Evolutionary conservation across 2,797 vertebrate species (phyloP), one percentile per base, ranked within the genome.

Genomic region (Arnoldichthys spilopterus): DNA sequence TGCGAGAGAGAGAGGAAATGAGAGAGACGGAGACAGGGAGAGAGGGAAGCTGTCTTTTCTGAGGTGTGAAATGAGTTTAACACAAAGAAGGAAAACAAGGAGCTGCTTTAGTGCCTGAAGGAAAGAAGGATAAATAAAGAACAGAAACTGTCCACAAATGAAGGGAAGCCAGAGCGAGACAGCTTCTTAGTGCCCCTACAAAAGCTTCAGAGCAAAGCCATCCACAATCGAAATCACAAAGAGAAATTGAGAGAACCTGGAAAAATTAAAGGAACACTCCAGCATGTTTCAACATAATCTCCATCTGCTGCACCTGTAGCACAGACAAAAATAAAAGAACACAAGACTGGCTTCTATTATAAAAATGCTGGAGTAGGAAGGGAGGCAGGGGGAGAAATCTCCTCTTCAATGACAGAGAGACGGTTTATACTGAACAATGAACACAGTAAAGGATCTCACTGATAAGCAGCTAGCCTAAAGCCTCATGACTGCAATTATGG

Each of bases 41-140:
- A 37, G 32, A 13, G 18, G 8, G 32, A 40, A 22, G 1, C 34
- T 7, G 28, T 58, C 32, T 40, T 63, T 63, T 37, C 61, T 40
- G 20, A 63, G 20, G 61, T 63, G 61, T 63, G 32, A 63, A 63
- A 63, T 63, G 18, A 3, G 12, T 63, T 63, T 63, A n/a, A 63
- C 20, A 63, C 32, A 63, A 63, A 63, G 20, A 11, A 63, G 61
- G 20, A 63, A 63, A 63, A 63, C 61, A n/a, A 20, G 16, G 32
- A 40, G 20, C 32, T 37, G 61, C 40, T 32, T 53, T 11, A 11
- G 70, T 28, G 66, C 43, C 61, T 62, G 15, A 51, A 78, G 59
- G 74, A 53, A 79, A 59, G 28, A 72, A 54, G 30, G 53, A 58
- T 72, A 76, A 79, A 76, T 83, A 73, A 76, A 72, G 37, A 18